Percentiles rank a stretch among this genome's conserved stretches.
Conservation (phyloP, 2,113 vertebrate genomes). For the Atractosteus spatula region DNA sequence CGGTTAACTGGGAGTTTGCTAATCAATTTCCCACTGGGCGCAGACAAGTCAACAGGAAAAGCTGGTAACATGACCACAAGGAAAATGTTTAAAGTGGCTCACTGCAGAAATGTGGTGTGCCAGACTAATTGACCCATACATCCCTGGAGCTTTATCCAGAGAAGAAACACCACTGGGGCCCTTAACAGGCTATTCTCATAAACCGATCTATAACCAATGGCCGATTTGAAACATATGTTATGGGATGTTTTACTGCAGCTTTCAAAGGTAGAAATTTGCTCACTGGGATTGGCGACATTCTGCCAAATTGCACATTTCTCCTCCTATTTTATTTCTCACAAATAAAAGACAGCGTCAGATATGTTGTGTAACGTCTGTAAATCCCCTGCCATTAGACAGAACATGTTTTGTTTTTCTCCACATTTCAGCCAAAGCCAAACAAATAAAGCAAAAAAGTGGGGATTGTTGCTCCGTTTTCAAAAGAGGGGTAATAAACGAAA, state of each 20-base stretch:
- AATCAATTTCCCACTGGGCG: background rate
- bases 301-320: background rate
- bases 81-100: slow-evolving; percentile 18
- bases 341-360: background rate
- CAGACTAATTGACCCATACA: slow-evolving; percentile 68
- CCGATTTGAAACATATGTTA: slow-evolving; percentile 74
- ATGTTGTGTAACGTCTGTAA: background rate
- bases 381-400: too few species aligned
- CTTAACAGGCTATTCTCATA: slow-evolving; percentile 68
- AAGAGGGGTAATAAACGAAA: too few species aligned
- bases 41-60: slow-evolving; percentile 16
- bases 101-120: slow-evolving; percentile 53
- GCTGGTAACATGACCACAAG: slow-evolving; percentile 14
- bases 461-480: too few species aligned
- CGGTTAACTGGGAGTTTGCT: background rate
- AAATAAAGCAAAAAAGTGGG: too few species aligned
- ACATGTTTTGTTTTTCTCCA: too few species aligned
- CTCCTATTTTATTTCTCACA: background rate
- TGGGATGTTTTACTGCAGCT: slow-evolving; percentile 23
- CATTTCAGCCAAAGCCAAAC: too few species aligned
- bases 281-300: slow-evolving; percentile 5
- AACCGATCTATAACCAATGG: slow-evolving; percentile 71
- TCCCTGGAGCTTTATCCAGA: slow-evolving; percentile 58
- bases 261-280: slow-evolving; percentile 29
- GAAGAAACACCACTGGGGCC: slow-evolving; percentile 41